A percentile compares a stretch with the other conserved stretches of the same genome.
phyloP scores from a whole-genome alignment of 30 jellyfish, hydroid and myxozoan species.

The Hydractinia symbiolongicarpus region DNA sequence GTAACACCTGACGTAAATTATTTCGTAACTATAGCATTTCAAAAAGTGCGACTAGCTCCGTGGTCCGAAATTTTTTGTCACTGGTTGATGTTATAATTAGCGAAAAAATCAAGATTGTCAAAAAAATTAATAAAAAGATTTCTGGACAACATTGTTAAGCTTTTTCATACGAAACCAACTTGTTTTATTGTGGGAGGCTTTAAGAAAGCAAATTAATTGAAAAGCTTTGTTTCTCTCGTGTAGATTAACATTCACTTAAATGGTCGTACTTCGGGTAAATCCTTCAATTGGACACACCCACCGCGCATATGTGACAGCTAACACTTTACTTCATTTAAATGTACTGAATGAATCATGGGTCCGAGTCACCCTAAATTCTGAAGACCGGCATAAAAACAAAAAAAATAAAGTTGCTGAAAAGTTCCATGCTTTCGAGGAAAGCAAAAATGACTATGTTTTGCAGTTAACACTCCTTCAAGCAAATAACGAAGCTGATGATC shows the following conservation, averaged over 20 bases:
- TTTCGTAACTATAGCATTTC: too few species aligned
- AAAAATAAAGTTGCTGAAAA: slow-evolving; percentile 2
- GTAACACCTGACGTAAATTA: too few species aligned
- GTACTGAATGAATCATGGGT: slow-evolving; percentile 22
- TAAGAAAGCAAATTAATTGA: too few species aligned
- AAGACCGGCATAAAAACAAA: not conserved
- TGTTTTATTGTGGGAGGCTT: too few species aligned
- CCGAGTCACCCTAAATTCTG: not conserved
- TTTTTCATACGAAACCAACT: too few species aligned
- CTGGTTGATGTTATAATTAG: too few species aligned
- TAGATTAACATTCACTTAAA: not conserved
- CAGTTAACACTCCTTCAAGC: not conserved
- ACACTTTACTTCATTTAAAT: slow-evolving; percentile 20
- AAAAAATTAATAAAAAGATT: too few species aligned
- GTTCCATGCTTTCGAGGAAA: not conserved
- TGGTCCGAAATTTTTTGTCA: too few species aligned
- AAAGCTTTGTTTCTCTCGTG: too few species aligned
- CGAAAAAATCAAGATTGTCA: too few species aligned
- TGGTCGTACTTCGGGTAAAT: slow-evolving; percentile 21
- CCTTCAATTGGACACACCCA: not conserved
- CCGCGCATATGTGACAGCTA: slow-evolving; percentile 16
- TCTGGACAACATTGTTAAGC: too few species aligned
- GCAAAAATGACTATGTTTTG: not conserved
- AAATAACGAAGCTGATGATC: not conserved
- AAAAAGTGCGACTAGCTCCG: too few species aligned